A percentile compares a stretch with the other conserved stretches of the same genome.
Conservation (phyloP, 2,113 vertebrate genomes). For the Pungitius pungitius region DNA sequence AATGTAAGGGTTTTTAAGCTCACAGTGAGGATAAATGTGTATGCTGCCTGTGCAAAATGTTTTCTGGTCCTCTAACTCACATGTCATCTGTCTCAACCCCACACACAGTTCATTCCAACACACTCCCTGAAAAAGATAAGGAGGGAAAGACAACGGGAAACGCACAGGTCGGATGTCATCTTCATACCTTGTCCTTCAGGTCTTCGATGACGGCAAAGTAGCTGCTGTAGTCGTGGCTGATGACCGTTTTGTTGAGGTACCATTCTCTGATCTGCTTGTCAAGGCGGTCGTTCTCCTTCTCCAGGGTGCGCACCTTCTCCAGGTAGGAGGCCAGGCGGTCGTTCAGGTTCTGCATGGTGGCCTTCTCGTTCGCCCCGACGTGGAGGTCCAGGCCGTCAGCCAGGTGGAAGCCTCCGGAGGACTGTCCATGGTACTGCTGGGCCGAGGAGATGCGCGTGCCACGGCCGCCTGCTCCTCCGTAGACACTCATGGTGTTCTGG, state of each 20-base stretch:
- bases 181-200: slow-evolving; percentile 73
- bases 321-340: slow-evolving; percentile 77
- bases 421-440: slow-evolving; percentile 4
- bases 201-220: slow-evolving; percentile 69
- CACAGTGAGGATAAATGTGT: not conserved
- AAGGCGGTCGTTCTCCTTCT: slow-evolving; percentile 70
- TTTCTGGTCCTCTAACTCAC: not conserved
- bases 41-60: not conserved
- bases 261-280: slow-evolving; percentile 76
- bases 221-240: slow-evolving; percentile 59
- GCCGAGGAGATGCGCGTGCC: slow-evolving; percentile 66
- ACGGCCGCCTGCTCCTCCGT: slow-evolving; percentile 72
- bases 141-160: not conserved
- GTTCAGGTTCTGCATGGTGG: slow-evolving; percentile 81
- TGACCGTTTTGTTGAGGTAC: slow-evolving; percentile 54
- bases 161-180: not conserved
- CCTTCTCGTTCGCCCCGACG: slow-evolving; percentile 72
- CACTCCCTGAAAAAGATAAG: not conserved
- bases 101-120: slow-evolving; percentile 1
- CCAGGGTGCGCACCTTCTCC: slow-evolving; percentile 75
- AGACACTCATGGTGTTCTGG: slow-evolving; percentile 66
- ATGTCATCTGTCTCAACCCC: not conserved
- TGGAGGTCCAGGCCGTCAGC: slow-evolving; percentile 65
- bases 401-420: slow-evolving; percentile 44
- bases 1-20: not conserved